Conservation (phyloP, 1,140 invertebrate genomes). For the Bombus superbus region DNA sequence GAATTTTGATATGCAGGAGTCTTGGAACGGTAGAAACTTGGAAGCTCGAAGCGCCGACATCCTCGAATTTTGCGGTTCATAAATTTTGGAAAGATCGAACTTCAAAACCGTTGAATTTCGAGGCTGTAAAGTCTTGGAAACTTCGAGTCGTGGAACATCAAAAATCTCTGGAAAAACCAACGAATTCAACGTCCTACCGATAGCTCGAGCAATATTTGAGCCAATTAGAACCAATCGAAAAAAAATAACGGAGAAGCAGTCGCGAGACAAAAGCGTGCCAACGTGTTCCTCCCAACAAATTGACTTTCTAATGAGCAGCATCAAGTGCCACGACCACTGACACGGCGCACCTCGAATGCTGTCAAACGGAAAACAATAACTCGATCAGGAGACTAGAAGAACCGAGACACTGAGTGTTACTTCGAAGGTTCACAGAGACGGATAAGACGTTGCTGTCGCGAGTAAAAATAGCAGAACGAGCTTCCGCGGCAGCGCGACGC, state of each 20-base stretch:
- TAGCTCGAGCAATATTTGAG: background rate
- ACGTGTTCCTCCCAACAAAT: background rate
- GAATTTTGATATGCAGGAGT: background rate
- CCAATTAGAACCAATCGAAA: background rate
- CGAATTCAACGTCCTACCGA: background rate
- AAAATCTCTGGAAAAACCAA: background rate
- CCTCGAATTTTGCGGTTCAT: background rate
- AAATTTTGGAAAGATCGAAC: background rate
- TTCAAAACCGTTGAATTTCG: background rate
- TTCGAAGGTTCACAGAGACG: background rate
- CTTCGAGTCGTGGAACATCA: background rate
- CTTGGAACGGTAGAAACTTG: background rate
- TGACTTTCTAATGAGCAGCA: conserved; percentile 8
- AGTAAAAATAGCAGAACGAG: conserved; percentile 42
- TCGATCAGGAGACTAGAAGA: background rate
- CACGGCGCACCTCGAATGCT: conserved; percentile 1
- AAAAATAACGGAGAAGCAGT: background rate
- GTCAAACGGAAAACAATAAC: background rate
- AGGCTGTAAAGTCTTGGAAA: background rate
- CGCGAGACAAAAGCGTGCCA: background rate
- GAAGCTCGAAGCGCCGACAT: background rate
- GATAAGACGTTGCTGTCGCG: conserved; percentile 6
- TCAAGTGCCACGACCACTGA: background rate
- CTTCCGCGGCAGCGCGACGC: background rate
- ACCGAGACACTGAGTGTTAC: background rate